Base-by-base conservation (phyloP, 2,888 invertebrate species). In the Chironomus riparius region DNA sequence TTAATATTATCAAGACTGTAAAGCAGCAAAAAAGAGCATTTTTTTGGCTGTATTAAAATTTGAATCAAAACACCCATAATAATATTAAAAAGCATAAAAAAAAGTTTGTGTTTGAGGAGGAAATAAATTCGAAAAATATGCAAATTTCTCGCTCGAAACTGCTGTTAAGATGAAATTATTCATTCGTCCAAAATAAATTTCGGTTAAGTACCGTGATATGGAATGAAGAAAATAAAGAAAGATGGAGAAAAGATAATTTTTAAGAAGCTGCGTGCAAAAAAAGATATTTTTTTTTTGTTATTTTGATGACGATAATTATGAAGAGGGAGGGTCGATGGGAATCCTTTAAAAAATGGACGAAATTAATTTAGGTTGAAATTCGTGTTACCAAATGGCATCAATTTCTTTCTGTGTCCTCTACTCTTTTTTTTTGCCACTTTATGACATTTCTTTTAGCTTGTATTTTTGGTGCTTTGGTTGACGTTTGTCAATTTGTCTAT, bases 81-180 rank as follows among this genome's bases (percentile, higher is more conserved):
- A 68, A 56, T 15, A 18, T 56, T 56, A 56, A 15, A 56, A 56
- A 56, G 68, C 15, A 47, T 10, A 50, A 72, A 47, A 72, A n/a
- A 38, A 50, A 56, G 18, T 56, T 56, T 68, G 38, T 68, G 65
- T 24, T 21, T 65, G 12, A 21, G 12, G 5, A 12, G 21, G 18
- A 38, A 61, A 74, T 74, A 62, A 62, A 74, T 74, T 68, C 62
- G 47, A 68, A 74, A 74, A 74, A 74, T 68, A 74, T 74, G 74
- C 68, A 74, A 74, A 74, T 74, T 74, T 62, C 18, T 65, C 13
- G 4, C 28, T 15, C 5, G 15, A 15, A 56, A 7, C 18, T 5
- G 50, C 47, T 50, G 70, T 70, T 50, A 70, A 38, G 21, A 22
- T 22, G 28, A 28, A 62, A 73, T 73, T 56, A 73, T 73, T 73